Conservation (phyloP, 2,888 invertebrate genomes). For the Aquatica leii region DNA sequence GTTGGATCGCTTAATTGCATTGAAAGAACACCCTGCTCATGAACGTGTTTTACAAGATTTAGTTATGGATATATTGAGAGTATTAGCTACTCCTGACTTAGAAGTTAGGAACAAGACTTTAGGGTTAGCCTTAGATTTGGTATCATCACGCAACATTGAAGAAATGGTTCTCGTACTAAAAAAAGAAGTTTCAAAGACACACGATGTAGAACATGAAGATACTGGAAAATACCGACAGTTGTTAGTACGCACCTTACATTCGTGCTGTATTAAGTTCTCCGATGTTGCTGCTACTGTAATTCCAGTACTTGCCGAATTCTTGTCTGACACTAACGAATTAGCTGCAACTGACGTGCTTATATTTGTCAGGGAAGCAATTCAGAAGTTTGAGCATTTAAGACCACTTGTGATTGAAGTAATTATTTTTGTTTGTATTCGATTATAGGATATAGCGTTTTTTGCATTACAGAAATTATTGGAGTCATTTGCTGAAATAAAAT, state of each 20-base stretch:
- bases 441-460: background rate
- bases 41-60: constrained; percentile 88
- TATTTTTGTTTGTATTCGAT: background rate
- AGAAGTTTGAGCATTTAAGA: constrained; percentile 84
- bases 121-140: constrained; percentile 81
- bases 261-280: constrained; percentile 94
- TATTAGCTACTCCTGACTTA: constrained; percentile 90
- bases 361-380: constrained; percentile 96
- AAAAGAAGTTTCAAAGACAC: constrained; percentile 92
- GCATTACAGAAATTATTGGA: constrained; percentile 71
- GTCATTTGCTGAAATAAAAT: constrained; percentile 85
- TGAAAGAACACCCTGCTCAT: constrained; percentile 83
- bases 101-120: constrained; percentile 74
- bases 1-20: constrained; percentile 87
- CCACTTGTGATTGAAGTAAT: constrained; percentile 81
- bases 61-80: constrained; percentile 97
- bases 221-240: constrained; percentile 95
- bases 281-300: constrained; percentile 94
- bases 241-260: constrained; percentile 92
- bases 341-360: constrained; percentile 95
- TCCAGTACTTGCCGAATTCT: constrained; percentile 92
- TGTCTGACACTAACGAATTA: constrained; percentile 86
- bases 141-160: constrained; percentile 90
- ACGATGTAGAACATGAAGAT: constrained; percentile 87
- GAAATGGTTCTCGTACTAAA: constrained; percentile 93